These are phyloP conservation scores for Seriola quinqueradiata DNA, from an alignment of 2,113 vertebrate genomes.

Conservation along the genomic window DNA sequence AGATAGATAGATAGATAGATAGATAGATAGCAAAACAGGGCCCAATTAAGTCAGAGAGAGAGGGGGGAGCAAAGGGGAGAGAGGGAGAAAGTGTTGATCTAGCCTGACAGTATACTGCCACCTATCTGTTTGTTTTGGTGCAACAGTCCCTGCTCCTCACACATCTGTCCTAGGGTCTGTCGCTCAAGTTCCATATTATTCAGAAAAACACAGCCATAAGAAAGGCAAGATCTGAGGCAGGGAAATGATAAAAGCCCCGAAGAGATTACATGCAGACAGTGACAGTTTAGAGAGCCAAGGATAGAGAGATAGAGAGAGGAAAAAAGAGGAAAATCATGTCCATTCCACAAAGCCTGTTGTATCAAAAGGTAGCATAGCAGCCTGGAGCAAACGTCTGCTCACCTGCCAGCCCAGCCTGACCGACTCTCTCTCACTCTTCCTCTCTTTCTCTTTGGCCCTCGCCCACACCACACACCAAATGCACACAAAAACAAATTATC, in stretches of 20 bases:
- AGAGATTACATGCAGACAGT: conserved; percentile 85
- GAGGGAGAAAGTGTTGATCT: conserved; percentile 73
- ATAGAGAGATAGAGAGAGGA: conserved; percentile 31
- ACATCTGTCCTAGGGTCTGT: conserved; percentile 66
- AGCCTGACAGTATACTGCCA: conserved; percentile 97
- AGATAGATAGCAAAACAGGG: conserved; percentile 30
- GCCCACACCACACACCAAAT: conserved; percentile 68
- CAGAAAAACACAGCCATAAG: conserved; percentile 58
- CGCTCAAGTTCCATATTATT: conserved; percentile 85
- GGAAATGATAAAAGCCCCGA: conserved; percentile 92
- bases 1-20: conserved; percentile 35
- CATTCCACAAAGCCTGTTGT: conserved; percentile 89
- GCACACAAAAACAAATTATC: conserved; percentile 40
- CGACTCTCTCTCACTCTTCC: conserved; percentile 66
- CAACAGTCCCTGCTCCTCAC: conserved; percentile 74
- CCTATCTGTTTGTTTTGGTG: conserved; percentile 92
- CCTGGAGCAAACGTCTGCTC: conserved; percentile 94
- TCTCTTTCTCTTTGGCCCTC: conserved; percentile 85
- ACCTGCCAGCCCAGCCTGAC: conserved; percentile 92
- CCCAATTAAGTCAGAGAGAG: conserved; percentile 36
- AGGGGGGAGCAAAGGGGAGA: conserved; percentile 22
- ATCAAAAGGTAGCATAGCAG: conserved; percentile 92
- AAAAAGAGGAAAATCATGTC: conserved; percentile 63
- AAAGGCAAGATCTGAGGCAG: conserved; percentile 81
- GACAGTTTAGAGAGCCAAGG: conserved; percentile 59